Evolutionary conservation across 1,140 invertebrate species (phyloP).

Genomic region (Trachymyrmex cornetzi): DNA sequence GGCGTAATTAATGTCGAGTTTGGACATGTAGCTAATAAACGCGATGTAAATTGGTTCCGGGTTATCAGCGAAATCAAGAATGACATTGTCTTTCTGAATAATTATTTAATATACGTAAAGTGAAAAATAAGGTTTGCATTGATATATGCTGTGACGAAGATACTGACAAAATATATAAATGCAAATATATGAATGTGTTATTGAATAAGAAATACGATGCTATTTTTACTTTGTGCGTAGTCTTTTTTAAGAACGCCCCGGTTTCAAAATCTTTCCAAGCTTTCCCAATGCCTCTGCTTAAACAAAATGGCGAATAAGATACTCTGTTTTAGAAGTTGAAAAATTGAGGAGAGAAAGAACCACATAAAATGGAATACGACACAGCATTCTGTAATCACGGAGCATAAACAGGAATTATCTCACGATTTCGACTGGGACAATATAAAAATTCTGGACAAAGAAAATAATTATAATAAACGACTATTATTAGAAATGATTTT

Average conservation of each 20-base stretch:
- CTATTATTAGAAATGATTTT: too few relatives aligned
- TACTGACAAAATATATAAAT: too few relatives aligned
- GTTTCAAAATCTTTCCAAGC: conserved; percentile 19
- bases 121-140: neutral
- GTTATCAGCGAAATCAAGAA: neutral
- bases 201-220: neutral
- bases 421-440: too few relatives aligned
- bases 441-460: too few relatives aligned
- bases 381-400: too few relatives aligned
- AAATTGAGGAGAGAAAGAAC: neutral
- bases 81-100: neutral
- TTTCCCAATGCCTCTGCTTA: neutral
- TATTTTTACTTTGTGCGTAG: neutral
- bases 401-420: too few relatives aligned
- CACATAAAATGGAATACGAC: too few relatives aligned
- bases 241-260: conserved; percentile 36
- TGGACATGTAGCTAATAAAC: conserved; percentile 23
- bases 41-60: conserved; percentile 12
- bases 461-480: too few relatives aligned
- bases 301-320: neutral
- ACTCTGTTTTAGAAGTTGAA: neutral
- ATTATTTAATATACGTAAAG: neutral
- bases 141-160: neutral
- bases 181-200: neutral
- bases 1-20: conserved; percentile 38